Base-by-base conservation (phyloP, 2,113 vertebrate genomes). In the Prunella fulvescens region DNA sequence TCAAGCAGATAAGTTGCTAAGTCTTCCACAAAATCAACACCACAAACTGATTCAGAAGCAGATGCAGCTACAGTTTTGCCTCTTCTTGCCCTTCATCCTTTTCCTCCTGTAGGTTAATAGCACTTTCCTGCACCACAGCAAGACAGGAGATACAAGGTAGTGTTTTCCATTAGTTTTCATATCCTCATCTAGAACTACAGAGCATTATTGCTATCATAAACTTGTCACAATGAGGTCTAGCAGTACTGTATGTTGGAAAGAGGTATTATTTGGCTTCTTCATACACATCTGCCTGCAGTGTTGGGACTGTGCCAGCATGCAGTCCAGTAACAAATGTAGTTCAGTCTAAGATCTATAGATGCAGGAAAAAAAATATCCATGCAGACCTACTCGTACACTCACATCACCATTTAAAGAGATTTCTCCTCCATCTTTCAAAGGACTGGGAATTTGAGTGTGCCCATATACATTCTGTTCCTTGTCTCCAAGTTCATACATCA, bases 401-500 rank as follows among this genome's bases (percentile, higher is more conserved):
- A 88, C 79, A 90, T 72, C 60, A 74, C 80, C 96, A 95, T 94
- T 94, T 93, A 86, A 96, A 96, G 88, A 86, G 3, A 88, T 90
- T 90, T 86, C 56, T 74, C n/a, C 62, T 81, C 33, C 26, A 19
- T 67, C 61, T 73, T 92, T 73, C 54, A 88, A 93, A 96, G 54
- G 88, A 72, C 18, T 73, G 39, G 14, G 56, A 31, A 29, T 54
- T 60, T 89, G 57, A 84, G 56, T 44, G 11, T 13, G 4, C 29
- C 53, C 17, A 70, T 58, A 89, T 4, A 81, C 28, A 64, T 64
- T 93, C 58, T 92, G 82, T 81, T 92, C 35, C 67, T 88, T 22
- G 35, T 66, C 79, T 93, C 64, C 1, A 0, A 85, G 95, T 80
- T 56, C 22, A 66, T 44, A 78, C 35, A 95, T 82, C 91, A 89